These are phyloP conservation scores for Vireo griseus DNA, from an alignment of 2,797 vertebrate species.

Conservation along the genomic window DNA sequence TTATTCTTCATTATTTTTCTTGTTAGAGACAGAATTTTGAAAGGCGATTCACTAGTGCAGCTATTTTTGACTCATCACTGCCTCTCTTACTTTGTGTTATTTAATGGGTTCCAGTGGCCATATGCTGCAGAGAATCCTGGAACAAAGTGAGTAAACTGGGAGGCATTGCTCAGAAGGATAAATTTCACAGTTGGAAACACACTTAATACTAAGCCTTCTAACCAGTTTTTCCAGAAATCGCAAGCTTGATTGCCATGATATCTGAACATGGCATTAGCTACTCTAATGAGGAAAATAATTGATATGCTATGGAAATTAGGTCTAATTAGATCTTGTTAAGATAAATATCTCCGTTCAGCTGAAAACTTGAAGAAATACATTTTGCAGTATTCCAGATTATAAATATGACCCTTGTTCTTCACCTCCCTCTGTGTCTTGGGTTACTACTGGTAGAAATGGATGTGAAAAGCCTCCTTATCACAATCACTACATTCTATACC, in stretches of 20 bases:
- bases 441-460: slow-evolving; percentile 7
- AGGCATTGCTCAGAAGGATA: slow-evolving; percentile 61
- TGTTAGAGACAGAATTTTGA: slow-evolving; percentile 56
- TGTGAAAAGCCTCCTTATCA: background rate
- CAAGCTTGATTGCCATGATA: slow-evolving; percentile 60
- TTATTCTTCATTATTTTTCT: slow-evolving; percentile 60
- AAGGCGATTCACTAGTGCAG: slow-evolving; percentile 49
- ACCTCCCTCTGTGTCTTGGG: background rate
- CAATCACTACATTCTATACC: background rate
- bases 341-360: slow-evolving; percentile 61
- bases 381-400: slow-evolving; percentile 45
- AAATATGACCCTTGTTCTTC: slow-evolving; percentile 42
- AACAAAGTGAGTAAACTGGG: slow-evolving; percentile 66
- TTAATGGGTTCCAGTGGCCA: slow-evolving; percentile 67
- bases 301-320: slow-evolving; percentile 62
- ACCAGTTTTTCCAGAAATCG: slow-evolving; percentile 61
- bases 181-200: slow-evolving; percentile 65
- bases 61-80: slow-evolving; percentile 67
- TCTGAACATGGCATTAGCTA: slow-evolving; percentile 64
- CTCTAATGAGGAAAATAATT: slow-evolving; percentile 68
- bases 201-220: slow-evolving; percentile 60
- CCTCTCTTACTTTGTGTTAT: slow-evolving; percentile 58
- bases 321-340: slow-evolving; percentile 62
- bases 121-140: slow-evolving; percentile 61
- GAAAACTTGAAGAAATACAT: slow-evolving; percentile 45